phyloP scores from a whole-genome alignment of 2,888 invertebrate genomes.

The Danaus chrysippus region DNA sequence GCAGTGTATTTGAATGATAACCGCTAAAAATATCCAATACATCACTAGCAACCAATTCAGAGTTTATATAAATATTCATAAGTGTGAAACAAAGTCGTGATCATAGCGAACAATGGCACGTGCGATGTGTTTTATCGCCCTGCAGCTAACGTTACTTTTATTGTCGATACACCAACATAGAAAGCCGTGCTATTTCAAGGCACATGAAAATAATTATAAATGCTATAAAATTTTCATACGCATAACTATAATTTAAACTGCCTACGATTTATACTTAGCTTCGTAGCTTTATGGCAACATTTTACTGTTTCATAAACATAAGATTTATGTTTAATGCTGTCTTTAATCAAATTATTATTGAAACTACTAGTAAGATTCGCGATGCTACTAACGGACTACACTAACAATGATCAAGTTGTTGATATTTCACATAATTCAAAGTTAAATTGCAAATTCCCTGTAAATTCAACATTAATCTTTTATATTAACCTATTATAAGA shows the following conservation, averaged over 20 bases:
- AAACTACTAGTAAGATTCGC: no score
- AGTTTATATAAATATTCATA: neutral
- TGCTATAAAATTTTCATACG: constrained; percentile 6
- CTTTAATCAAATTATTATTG: neutral
- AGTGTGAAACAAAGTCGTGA: constrained; percentile 40
- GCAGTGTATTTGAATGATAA: neutral
- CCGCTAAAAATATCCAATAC: neutral
- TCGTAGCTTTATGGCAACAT: neutral
- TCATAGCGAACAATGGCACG: constrained; percentile 41
- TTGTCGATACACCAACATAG: constrained; percentile 45
- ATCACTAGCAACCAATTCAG: neutral
- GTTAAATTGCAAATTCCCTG: no score
- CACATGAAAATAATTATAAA: constrained; percentile 16
- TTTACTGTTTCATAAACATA: neutral
- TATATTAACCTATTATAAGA: no score
- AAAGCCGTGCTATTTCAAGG: constrained; percentile 17
- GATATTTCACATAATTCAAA: no score
- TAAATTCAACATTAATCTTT: no score
- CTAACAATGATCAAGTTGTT: no score
- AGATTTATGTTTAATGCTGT: neutral
- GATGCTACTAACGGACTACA: no score
- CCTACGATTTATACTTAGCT: neutral
- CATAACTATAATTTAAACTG: neutral
- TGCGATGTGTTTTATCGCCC: constrained; percentile 35
- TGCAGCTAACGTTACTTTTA: constrained; percentile 40